phyloP scores from a whole-genome alignment of 1,140 invertebrate species.

The Melanaphis sacchari region DNA sequence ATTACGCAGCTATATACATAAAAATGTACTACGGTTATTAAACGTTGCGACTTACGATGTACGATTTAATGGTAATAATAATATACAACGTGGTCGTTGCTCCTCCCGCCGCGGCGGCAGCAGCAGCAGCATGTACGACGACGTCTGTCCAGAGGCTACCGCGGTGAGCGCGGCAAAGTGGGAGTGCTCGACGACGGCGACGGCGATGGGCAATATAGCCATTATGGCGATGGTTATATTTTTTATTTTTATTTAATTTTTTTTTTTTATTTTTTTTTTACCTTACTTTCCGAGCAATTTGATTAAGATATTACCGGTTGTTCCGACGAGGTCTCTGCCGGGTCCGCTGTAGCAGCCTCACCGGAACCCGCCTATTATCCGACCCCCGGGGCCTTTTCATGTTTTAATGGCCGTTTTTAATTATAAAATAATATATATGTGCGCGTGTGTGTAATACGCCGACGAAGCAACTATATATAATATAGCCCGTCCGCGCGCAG shows the following conservation, averaged over 20 bases:
- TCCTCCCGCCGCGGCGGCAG: neutral
- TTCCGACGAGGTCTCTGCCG: constrained; percentile 17
- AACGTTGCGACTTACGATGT: neutral
- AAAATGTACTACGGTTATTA: neutral
- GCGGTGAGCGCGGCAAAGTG: constrained; percentile 20
- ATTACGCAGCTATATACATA: neutral
- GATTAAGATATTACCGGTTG: constrained; percentile 54
- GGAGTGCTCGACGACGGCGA: constrained; percentile 11
- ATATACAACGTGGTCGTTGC: neutral
- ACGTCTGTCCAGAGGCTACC: constrained; percentile 32
- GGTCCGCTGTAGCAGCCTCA: neutral
- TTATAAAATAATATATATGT: constrained; percentile 39
- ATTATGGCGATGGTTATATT: constrained; percentile 27
- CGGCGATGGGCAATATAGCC: constrained; percentile 28
- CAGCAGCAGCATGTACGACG: neutral
- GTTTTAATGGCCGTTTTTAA: constrained; percentile 48
- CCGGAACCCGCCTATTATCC: constrained; percentile 43
- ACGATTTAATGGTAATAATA: neutral
- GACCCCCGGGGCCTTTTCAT: constrained; percentile 39
- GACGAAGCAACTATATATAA: neutral
- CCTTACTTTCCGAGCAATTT: constrained; percentile 34
- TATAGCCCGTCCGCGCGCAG: neutral
- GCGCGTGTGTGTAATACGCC: neutral
- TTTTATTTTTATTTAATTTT: constrained; percentile 11
- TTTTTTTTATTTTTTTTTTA: neutral